Evolutionary conservation across 2,888 invertebrate genomes (phyloP).

Genomic region (Oligia strigilis): DNA sequence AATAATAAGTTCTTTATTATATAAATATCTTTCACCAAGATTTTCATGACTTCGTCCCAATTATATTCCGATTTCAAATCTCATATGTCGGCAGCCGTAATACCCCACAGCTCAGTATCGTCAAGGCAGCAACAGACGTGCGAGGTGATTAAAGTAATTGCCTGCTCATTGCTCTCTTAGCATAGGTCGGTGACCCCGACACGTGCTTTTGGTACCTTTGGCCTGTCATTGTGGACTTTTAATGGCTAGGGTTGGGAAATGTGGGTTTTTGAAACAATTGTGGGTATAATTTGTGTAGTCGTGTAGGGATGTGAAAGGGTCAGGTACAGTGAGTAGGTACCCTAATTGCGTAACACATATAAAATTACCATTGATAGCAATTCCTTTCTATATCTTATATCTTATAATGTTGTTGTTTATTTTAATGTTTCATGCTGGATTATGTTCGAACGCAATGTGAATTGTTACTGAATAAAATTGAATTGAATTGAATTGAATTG

Average conservation of each 20-base stretch:
- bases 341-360: neutral
- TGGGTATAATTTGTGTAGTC: neutral
- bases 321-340: neutral
- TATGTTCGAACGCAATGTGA: too few species aligned
- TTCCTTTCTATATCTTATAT: too few species aligned
- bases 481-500: too few species aligned
- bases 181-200: constrained; percentile 71
- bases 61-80: neutral
- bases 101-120: constrained; percentile 67
- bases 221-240: constrained; percentile 19
- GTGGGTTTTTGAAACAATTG: constrained; percentile 4
- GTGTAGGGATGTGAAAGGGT: neutral
- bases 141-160: constrained; percentile 84
- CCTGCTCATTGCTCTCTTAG: constrained; percentile 77
- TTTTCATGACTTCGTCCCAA: neutral
- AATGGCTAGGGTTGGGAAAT: neutral
- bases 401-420: too few species aligned
- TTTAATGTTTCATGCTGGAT: too few species aligned
- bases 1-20: too few species aligned
- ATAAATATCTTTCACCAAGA: neutral
- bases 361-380: neutral
- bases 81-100: constrained; percentile 59
- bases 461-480: too few species aligned
- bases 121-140: constrained; percentile 78
- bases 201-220: constrained; percentile 60